These are phyloP conservation scores for Gasteruption jaculator DNA, from an alignment of 2,888 invertebrate species.

Conservation along the genomic window DNA sequence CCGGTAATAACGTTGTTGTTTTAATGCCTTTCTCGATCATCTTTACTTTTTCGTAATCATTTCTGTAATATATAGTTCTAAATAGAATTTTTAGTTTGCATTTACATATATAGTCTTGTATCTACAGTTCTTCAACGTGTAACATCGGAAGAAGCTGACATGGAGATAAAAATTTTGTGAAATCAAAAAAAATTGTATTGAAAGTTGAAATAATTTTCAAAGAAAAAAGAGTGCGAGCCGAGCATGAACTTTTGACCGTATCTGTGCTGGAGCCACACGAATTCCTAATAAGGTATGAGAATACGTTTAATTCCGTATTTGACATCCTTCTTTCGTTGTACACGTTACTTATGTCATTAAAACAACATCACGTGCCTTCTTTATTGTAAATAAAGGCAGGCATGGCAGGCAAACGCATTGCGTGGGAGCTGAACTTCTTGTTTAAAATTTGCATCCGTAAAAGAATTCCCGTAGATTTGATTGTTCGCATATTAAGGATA, in stretches of 20 bases:
- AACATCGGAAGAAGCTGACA: too few relatives aligned
- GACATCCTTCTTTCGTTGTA: constrained; percentile 14
- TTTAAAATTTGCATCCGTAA: background rate
- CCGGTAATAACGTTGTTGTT: too few relatives aligned
- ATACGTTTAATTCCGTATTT: constrained; percentile 28
- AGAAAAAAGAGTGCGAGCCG: constrained; percentile 9
- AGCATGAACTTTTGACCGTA: constrained; percentile 18
- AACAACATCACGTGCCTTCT: constrained; percentile 35
- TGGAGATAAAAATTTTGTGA: too few relatives aligned
- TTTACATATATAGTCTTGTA: too few relatives aligned
- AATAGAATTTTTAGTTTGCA: too few relatives aligned
- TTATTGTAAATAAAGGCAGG: constrained; percentile 31
- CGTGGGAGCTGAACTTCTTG: constrained; percentile 33
- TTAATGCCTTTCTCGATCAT: too few relatives aligned
- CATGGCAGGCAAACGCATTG: constrained; percentile 36
- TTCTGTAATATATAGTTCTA: too few relatives aligned
- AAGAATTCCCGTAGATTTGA: constrained; percentile 1
- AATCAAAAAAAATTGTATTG: too few relatives aligned
- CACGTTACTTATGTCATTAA: constrained; percentile 28
- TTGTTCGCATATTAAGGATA: too few relatives aligned
- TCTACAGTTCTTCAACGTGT: too few relatives aligned
- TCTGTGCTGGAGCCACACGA: too few relatives aligned
- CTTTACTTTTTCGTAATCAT: too few relatives aligned
- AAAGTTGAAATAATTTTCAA: constrained; percentile 10
- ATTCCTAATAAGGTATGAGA: constrained; percentile 32